phyloP scores from a whole-genome alignment of 2,888 invertebrate species.

The Zeuzera pyrina region DNA sequence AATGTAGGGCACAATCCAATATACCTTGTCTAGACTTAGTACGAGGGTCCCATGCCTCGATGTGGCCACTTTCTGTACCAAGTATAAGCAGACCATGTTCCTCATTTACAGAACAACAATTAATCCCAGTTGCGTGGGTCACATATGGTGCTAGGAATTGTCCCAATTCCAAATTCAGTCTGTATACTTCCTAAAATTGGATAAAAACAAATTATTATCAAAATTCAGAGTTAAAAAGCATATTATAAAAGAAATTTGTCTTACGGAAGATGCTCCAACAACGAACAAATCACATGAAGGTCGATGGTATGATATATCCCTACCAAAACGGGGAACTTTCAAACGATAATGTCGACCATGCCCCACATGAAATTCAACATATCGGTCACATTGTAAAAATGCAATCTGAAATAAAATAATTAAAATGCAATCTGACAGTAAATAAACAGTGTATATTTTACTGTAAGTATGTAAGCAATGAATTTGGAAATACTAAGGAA shows the following conservation, averaged over 20 bases:
- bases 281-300: conserved; percentile 94
- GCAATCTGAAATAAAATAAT: conserved; percentile 75
- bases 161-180: conserved; percentile 96
- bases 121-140: conserved; percentile 82
- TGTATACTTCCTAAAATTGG: conserved; percentile 86
- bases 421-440: too few species aligned
- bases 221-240: background rate
- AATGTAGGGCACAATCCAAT: conserved; percentile 86
- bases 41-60: conserved; percentile 98
- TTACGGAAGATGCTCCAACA: conserved; percentile 88
- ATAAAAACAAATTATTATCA: conserved; percentile 25
- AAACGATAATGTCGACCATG: conserved; percentile 93
- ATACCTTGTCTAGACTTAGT: conserved; percentile 81
- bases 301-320: conserved; percentile 92
- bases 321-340: conserved; percentile 94
- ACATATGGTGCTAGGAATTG: conserved; percentile 91
- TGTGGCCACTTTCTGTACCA: conserved; percentile 91
- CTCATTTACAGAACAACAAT: conserved; percentile 89
- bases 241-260: conserved; percentile 18
- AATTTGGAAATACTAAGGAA: too few species aligned
- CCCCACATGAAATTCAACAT: conserved; percentile 95
- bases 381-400: conserved; percentile 87
- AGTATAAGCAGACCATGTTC: conserved; percentile 89
- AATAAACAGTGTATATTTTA: too few species aligned
- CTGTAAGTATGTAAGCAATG: too few species aligned